Evolutionary conservation across 2,797 vertebrate species (phyloP), one percentile per base, ranked within the genome.

Genomic region (Lophius americanus): DNA sequence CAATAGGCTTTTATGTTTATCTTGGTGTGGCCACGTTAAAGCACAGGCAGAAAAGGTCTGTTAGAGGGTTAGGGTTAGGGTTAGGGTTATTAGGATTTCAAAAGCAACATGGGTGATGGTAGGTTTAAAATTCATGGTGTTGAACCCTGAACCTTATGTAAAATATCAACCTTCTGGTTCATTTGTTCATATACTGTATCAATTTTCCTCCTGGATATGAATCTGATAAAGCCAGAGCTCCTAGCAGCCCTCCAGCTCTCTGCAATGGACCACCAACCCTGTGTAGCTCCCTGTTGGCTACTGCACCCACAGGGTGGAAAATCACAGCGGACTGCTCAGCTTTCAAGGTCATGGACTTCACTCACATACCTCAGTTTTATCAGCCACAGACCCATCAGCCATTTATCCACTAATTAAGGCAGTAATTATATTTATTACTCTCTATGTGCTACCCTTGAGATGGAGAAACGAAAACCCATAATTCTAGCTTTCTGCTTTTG

Each of bases 311-410:
- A 76, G 66, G 70, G 76, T 60, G 81, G 66, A 85, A 82, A 68
- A 49, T 35, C 65, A 64, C 74, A 87, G 77, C 82, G 75, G 44
- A 82, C 79, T 79, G 84, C 92, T 92, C 85, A 74, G 78, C 82
- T 93, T 95, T 92, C 83, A 91, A 91, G 86, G 84, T 91, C 89
- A 79, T 73, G 64, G 73, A 89, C 82, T 90, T 91, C 81, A 82
- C 84, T 91, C 79, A 80, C 74, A 92, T 89, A 87, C 77, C 76
- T 87, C 51, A 47, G 9, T 68, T 82, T 57, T 73, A 86, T 73
- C 66, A 3, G 51, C 77, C 81, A 81, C 52, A 79, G 68, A 79
- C 63, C 78, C 73, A 38, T 70, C 51, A 75, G 79, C 68, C 75
- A 52, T 53, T 55, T 50, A 51, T 48, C 48, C 6, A 4, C 39